Evolutionary conservation across 2,113 vertebrate species (phyloP).

Genomic region (Dasyornis broadbenti): DNA sequence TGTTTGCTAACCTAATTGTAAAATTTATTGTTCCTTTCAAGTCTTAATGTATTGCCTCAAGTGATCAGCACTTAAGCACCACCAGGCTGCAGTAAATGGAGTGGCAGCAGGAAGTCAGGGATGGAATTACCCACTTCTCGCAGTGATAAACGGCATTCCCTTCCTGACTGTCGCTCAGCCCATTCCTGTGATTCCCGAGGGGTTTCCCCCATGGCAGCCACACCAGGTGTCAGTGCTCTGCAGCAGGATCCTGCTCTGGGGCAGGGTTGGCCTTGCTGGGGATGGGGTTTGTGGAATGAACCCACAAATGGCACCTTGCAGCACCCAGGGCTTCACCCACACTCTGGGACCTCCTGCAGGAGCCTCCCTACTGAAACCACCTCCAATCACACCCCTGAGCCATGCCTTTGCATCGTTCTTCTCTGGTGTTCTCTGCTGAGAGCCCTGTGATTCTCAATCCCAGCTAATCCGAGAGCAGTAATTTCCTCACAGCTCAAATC

Average conservation of each 20-base stretch:
- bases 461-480: not conserved
- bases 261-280: not conserved
- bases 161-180: not conserved
- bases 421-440: too few relatives aligned
- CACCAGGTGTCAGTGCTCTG: not conserved
- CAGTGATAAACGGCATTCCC: not conserved
- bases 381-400: not conserved
- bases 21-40: slow-evolving; percentile 69
- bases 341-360: not conserved
- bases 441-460: not conserved
- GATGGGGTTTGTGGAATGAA: not conserved
- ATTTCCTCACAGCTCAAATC: not conserved
- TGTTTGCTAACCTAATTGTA: slow-evolving; percentile 70
- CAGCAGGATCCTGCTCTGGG: not conserved
- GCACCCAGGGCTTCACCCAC: not conserved
- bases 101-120: slow-evolving; percentile 56
- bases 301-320: not conserved
- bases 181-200: not conserved
- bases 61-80: slow-evolving; percentile 48
- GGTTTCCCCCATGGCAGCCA: not conserved
- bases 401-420: not conserved
- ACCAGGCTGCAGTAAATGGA: slow-evolving; percentile 46
- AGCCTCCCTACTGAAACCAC: accelerated
- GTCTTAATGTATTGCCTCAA: slow-evolving; percentile 60
- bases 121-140: not conserved